These are phyloP conservation scores for Coturnix japonica DNA, from an alignment of 2,113 vertebrate species.

Conservation along the genomic window DNA sequence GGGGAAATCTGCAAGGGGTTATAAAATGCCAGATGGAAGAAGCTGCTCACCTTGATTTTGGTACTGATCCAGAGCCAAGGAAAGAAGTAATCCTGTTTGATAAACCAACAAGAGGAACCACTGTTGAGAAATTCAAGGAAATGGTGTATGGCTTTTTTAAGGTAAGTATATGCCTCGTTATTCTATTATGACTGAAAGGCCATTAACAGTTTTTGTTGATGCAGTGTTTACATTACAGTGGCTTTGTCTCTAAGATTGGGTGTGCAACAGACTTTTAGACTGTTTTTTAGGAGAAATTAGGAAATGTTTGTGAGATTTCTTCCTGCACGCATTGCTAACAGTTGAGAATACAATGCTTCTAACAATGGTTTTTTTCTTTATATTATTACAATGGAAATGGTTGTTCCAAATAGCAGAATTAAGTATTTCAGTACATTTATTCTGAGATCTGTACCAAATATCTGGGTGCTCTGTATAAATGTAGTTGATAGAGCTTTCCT, in stretches of 20 bases:
- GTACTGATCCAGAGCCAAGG: conserved; percentile 87
- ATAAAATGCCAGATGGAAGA: conserved; percentile 97
- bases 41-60: conserved; percentile 85
- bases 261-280: not conserved
- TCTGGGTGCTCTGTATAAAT: not conserved
- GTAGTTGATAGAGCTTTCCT: not conserved
- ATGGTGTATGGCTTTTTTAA: conserved; percentile 94
- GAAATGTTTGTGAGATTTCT: not conserved
- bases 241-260: not conserved
- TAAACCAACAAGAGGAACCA: conserved; percentile 94
- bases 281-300: not conserved
- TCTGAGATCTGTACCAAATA: not conserved
- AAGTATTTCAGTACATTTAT: not conserved
- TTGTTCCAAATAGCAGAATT: not conserved
- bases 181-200: not conserved
- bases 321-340: not conserved
- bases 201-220: not conserved
- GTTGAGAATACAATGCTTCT: not conserved
- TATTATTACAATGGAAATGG: not conserved
- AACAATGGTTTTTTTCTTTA: not conserved
- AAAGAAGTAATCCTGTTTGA: conserved; percentile 89
- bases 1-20: conserved; percentile 93
- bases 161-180: conserved; percentile 75
- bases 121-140: conserved; percentile 96
- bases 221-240: not conserved